phyloP scores from a whole-genome alignment of 2,888 invertebrate species.

The Tenthredo amoena region DNA sequence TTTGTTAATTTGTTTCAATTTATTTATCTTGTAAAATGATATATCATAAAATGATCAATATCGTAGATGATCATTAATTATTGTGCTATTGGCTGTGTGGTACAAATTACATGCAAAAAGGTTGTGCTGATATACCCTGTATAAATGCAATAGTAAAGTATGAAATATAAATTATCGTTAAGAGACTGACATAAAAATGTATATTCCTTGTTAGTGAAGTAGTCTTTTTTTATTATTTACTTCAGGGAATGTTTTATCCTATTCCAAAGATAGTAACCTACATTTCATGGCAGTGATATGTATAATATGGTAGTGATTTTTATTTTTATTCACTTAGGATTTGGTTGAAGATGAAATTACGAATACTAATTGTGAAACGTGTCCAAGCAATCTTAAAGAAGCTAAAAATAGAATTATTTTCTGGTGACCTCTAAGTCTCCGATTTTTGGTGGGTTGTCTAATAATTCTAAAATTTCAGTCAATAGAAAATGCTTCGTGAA shows the following conservation, averaged over 20 bases:
- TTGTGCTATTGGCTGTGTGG: not conserved
- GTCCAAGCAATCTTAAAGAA: not conserved
- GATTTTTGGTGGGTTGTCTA: not conserved
- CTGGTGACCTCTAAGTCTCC: not conserved
- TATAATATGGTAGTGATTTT: conserved; percentile 48
- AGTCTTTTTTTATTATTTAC: conserved; percentile 24
- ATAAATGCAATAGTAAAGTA: conserved; percentile 27
- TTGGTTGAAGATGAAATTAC: not conserved
- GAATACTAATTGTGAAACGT: not conserved
- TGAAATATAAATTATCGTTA: conserved; percentile 22
- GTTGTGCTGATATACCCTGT: conserved; percentile 41
- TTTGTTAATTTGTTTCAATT: not conserved
- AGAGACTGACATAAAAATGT: conserved; percentile 46
- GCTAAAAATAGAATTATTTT: conserved; percentile 1
- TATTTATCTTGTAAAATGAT: not conserved
- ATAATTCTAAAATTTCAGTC: conserved; percentile 23
- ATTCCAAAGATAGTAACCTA: conserved; percentile 44
- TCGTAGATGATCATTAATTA: not conserved
- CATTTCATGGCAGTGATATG: conserved; percentile 46
- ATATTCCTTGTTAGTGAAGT: conserved; percentile 30
- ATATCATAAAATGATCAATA: not conserved
- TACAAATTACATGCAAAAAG: conserved; percentile 5
- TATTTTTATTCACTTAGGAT: not conserved
- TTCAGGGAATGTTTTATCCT: conserved; percentile 44
- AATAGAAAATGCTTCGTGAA: not conserved